These are phyloP conservation scores for Kryphioiulus occultus DNA, from an alignment of 2,888 invertebrate species.

Conservation along the genomic window DNA sequence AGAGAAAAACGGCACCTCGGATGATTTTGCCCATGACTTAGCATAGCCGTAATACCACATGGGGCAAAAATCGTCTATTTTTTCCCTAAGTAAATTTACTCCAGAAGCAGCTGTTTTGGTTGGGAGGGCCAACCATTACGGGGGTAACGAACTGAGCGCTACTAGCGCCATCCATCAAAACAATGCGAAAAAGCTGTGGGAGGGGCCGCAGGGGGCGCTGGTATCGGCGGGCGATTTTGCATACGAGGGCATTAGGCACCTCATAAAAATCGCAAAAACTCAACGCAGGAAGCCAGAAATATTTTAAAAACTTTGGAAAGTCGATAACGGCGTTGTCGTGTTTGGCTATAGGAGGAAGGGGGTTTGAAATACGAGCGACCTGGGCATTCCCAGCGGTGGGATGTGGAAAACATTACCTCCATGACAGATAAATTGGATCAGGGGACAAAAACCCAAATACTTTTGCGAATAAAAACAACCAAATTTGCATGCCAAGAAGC, in stretches of 20 bases:
- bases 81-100: constrained; percentile 27
- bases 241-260: not conserved
- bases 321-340: constrained; percentile 2
- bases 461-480: not conserved
- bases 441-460: not conserved
- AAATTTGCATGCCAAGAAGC: not conserved
- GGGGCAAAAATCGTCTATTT: constrained; percentile 6
- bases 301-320: constrained; percentile 3
- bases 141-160: not conserved
- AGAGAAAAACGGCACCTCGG: not conserved
- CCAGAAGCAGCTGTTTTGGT: constrained; percentile 3
- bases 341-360: not conserved
- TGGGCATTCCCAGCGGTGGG: constrained; percentile 36
- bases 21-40: constrained; percentile 13
- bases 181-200: constrained; percentile 20
- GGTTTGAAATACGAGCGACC: constrained; percentile 31
- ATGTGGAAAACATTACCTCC: not conserved
- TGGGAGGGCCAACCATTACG: not conserved
- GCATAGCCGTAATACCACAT: constrained; percentile 25
- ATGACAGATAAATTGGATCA: constrained; percentile 24
- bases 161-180: constrained; percentile 36
- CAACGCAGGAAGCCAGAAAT: too few species aligned
- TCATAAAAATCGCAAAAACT: not conserved
- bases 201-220: not conserved
- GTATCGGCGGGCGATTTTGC: not conserved